phyloP scores from a whole-genome alignment of 2,797 vertebrate species.

The Rhynchotus rufescens region DNA sequence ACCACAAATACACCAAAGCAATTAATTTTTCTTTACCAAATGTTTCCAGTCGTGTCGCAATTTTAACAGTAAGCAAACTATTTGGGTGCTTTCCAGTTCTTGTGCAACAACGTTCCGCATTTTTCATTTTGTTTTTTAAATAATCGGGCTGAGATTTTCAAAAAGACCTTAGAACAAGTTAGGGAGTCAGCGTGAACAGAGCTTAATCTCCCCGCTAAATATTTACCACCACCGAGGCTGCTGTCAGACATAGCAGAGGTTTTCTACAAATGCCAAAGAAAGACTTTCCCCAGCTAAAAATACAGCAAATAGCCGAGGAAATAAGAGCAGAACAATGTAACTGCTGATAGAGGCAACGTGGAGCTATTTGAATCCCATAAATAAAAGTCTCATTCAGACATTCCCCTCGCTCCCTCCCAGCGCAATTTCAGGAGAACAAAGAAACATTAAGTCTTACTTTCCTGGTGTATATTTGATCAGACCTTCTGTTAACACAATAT shows the following conservation, averaged over 20 bases:
- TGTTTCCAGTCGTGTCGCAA: constrained; percentile 63
- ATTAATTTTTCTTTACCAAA: constrained; percentile 70
- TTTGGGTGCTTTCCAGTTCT: constrained; percentile 49
- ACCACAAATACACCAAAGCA: constrained; percentile 61
- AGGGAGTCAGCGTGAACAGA: background rate
- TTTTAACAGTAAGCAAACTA: constrained; percentile 69
- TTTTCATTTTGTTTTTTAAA: constrained; percentile 50
- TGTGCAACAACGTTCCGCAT: constrained; percentile 58
- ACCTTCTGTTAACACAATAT: constrained; percentile 68
- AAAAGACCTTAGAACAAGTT: constrained; percentile 32
- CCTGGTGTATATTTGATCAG: constrained; percentile 69
- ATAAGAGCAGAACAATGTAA: constrained; percentile 35
- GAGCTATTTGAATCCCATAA: constrained; percentile 49
- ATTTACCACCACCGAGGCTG: background rate
- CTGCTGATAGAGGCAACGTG: background rate
- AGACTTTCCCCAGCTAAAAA: constrained; percentile 57
- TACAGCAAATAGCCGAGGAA: background rate
- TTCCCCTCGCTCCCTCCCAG: constrained; percentile 25
- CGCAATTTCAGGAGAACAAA: constrained; percentile 61
- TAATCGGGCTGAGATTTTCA: constrained; percentile 42
- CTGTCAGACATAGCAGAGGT: background rate
- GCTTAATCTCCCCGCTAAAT: background rate
- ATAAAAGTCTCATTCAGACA: constrained; percentile 70
- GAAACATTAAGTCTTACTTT: constrained; percentile 73
- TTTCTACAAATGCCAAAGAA: constrained; percentile 33